Conservation (phyloP, 2,113 vertebrate genomes). For the Romanogobio albipinnatus region DNA sequence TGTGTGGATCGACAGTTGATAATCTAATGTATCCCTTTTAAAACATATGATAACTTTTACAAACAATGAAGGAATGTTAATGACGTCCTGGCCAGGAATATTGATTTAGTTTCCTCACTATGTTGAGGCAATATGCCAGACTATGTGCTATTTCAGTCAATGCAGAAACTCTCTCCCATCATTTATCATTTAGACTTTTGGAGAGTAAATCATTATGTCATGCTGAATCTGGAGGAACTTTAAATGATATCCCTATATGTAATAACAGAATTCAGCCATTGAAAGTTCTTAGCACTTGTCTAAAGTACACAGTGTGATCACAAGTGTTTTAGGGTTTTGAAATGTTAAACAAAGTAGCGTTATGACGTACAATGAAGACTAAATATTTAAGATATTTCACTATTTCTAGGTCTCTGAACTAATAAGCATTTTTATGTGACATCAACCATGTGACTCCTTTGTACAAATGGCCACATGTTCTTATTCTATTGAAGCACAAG, state of each 20-base stretch:
- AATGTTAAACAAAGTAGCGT: not conserved
- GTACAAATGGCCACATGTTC: not conserved
- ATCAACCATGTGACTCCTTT: conserved; percentile 3
- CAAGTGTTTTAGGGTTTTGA: not conserved
- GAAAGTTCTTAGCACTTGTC: not conserved
- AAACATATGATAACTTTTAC: conserved; percentile 18
- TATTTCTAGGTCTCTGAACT: not conserved
- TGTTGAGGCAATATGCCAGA: conserved; percentile 16
- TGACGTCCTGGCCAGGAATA: not conserved
- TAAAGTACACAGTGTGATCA: not conserved
- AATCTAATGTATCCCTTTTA: conserved; percentile 13
- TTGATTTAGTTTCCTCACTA: conserved; percentile 32
- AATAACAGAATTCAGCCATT: not conserved
- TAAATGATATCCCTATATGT: not conserved
- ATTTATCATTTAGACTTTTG: not conserved
- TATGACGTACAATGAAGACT: conserved; percentile 7
- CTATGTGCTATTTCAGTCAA: conserved; percentile 13
- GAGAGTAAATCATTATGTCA: not conserved
- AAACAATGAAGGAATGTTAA: conserved; percentile 28
- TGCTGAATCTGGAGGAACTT: not conserved
- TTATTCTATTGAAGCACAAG: conserved; percentile 29
- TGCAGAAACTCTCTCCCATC: conserved; percentile 15
- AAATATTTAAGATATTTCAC: not conserved
- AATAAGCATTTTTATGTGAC: not conserved
- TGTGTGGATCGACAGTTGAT: not conserved